phyloP scores from a whole-genome alignment of 2,888 invertebrate genomes.

The Busseola fusca region DNA sequence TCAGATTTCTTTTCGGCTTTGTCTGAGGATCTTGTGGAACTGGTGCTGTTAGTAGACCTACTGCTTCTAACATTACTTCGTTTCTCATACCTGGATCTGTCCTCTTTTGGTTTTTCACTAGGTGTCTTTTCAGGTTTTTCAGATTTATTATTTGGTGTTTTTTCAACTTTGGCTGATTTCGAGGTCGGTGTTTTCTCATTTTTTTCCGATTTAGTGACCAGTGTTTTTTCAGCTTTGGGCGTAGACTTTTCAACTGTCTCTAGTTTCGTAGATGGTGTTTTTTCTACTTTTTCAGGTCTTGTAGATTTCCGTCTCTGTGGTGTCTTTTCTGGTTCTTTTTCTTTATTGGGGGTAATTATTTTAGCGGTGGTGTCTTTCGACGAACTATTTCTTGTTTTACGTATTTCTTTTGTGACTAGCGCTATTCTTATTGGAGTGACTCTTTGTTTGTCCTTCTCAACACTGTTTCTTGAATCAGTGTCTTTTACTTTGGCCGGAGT shows the following conservation, averaged over 20 bases:
- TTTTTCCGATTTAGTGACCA: conserved; percentile 26
- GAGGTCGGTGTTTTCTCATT: conserved; percentile 35
- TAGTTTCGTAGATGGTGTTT: conserved; percentile 17
- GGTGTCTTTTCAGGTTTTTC: conserved; percentile 37
- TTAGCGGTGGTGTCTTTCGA: conserved; percentile 57
- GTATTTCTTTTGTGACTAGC: conserved; percentile 67
- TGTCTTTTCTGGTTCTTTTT: conserved; percentile 52
- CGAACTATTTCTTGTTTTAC: conserved; percentile 61
- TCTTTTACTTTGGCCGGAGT: conserved; percentile 52
- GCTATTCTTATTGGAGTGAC: conserved; percentile 71
- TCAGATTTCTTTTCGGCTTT: conserved; percentile 56
- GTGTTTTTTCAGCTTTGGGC: conserved; percentile 26
- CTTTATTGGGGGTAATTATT: conserved; percentile 55
- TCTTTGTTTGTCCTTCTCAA: conserved; percentile 63
- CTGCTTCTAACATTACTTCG: conserved; percentile 72
- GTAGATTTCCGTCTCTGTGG: conserved; percentile 55
- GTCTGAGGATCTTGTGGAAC: conserved; percentile 41
- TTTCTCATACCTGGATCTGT: conserved; percentile 65
- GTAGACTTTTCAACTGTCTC: conserved; percentile 17
- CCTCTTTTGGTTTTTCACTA: conserved; percentile 64
- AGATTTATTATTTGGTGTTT: conserved; percentile 10
- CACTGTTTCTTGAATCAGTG: conserved; percentile 60
- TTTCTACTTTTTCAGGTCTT: conserved; percentile 53
- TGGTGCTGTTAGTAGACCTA: conserved; percentile 67
- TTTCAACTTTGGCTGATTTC: conserved; percentile 31